Evolutionary conservation across 2,113 vertebrate species (phyloP).

Genomic region (Burhinus oedicnemus): DNA sequence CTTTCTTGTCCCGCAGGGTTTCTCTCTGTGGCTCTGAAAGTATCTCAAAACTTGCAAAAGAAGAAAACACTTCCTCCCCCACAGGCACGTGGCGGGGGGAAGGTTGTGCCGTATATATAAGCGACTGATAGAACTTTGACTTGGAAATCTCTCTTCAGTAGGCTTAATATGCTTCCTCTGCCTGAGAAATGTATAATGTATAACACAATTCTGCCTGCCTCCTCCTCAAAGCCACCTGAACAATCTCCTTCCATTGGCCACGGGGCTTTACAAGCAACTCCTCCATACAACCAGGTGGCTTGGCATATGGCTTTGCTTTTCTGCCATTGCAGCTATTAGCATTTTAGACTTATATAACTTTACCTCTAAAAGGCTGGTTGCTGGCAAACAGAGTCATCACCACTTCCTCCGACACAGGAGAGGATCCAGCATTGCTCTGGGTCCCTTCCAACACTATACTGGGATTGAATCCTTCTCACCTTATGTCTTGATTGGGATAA

Average conservation of each 20-base stretch:
- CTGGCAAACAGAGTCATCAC: neutral
- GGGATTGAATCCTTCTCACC: neutral
- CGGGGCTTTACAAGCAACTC: conserved; percentile 33
- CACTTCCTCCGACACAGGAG: neutral
- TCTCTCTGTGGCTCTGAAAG: conserved; percentile 5
- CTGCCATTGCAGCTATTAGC: neutral
- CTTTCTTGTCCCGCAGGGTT: neutral
- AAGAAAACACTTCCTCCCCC: neutral
- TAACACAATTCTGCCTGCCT: conserved; percentile 48
- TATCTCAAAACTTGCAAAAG: conserved; percentile 23
- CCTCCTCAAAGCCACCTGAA: conserved; percentile 65
- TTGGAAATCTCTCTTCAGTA: conserved; percentile 47
- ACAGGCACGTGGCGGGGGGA: neutral
- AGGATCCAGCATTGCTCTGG: neutral
- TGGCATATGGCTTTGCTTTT: neutral
- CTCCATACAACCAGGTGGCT: conserved; percentile 31
- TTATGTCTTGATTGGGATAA: neutral
- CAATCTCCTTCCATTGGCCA: conserved; percentile 69
- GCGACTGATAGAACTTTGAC: conserved; percentile 23
- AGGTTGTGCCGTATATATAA: neutral
- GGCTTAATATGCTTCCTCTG: conserved; percentile 32
- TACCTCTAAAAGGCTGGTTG: neutral
- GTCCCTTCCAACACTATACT: neutral
- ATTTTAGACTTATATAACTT: conserved; percentile 1
- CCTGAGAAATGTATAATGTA: conserved; percentile 29